Evolutionary conservation across 2,888 invertebrate genomes (phyloP), one percentile per base, ranked within the genome.

Genomic region (Nysson spinosus): DNA sequence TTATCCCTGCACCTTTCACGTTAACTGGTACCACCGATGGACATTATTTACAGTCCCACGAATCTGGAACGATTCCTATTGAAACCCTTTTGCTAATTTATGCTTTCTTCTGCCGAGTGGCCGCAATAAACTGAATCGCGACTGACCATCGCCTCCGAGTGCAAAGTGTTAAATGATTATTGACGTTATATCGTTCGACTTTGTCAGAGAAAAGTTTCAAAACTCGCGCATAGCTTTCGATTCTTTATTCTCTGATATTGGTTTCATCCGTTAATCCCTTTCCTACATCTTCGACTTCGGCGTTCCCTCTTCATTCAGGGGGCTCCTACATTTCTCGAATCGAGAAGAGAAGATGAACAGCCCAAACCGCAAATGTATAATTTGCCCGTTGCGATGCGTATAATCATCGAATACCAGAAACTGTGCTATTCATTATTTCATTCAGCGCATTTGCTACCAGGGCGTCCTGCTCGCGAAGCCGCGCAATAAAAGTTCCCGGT

Each of bases 361-460:
- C 56, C 72, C 58, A 75, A 73, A 79, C 78, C 79, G 75, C 84
- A 85, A 85, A 86, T 85, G 82, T 86, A 85, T 86, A 86, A 86
- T 85, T 86, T 86, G 78, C 75, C 76, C 71, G 61, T 78, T 67
- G 77, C 81, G 83, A 85, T 83, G 79, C 83, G 83, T 87, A 85
- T 87, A 86, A 87, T 87, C 85, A 82, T 82, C 80, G 83, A 86
- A 87, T 86, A 83, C 83, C 86, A 86, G 85, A 85, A 85, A 85
- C 83, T 84, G 82, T 83, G 80, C 86, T 87, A 87, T 86, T 87
- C 83, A 87, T 86, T 86, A 86, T 85, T 85, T 82, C 80, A 83
- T 83, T 83, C 81, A 80, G 80, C 83, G 79, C 84, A 78, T 85
- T 86, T 86, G 86, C 86, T 87, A 87, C 86, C 83, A 85, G 69